Conservation (phyloP, 2,113 vertebrate genomes). For the Phylloscopus trochilus region DNA sequence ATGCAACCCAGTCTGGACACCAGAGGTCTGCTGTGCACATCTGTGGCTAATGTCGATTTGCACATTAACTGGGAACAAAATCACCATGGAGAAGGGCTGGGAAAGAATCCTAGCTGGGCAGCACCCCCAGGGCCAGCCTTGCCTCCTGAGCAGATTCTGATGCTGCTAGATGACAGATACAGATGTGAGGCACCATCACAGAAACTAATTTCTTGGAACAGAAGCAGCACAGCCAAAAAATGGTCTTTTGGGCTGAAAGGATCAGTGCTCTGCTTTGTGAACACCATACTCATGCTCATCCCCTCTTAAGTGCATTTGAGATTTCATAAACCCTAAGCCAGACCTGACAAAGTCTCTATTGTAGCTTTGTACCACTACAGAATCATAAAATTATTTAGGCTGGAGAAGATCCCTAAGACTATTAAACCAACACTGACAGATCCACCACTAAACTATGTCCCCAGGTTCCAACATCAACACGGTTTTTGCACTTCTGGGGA, state of each 20-base stretch:
- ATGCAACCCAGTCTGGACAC: neutral
- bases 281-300: neutral
- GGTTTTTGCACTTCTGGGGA: neutral
- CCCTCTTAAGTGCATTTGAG: rapidly evolving
- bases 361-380: neutral
- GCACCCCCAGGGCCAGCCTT: neutral
- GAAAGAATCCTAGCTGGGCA: neutral
- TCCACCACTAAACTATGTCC: neutral
- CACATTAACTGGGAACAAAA: neutral
- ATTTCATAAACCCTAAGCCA: neutral
- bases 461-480: neutral
- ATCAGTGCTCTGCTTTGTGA: neutral
- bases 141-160: neutral
- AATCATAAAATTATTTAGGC: neutral
- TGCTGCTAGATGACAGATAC: neutral
- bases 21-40: rapidly evolving
- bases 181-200: rapidly evolving
- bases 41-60: rapidly evolving
- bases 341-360: neutral
- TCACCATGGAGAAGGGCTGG: neutral
- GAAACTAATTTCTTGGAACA: neutral
- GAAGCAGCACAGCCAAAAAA: neutral
- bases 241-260: neutral
- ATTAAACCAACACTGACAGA: neutral
- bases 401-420: neutral